These are phyloP conservation scores for Cyphomyrmex costatus DNA, from an alignment of 1,140 invertebrate genomes.

Conservation along the genomic window DNA sequence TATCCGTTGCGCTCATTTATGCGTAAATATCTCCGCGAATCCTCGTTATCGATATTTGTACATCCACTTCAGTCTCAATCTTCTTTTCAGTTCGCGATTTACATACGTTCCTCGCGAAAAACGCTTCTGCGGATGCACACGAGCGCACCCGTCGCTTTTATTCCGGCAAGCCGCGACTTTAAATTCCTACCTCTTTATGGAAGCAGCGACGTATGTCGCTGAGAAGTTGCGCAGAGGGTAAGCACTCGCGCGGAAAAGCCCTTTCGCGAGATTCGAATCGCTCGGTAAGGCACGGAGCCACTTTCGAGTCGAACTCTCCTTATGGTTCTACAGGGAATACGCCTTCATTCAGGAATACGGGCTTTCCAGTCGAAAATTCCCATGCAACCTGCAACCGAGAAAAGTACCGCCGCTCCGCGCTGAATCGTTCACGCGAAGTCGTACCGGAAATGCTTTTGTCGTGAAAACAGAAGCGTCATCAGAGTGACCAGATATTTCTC, in stretches of 20 bases:
- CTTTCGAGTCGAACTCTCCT: conserved; percentile 53
- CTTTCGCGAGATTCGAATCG: conserved; percentile 60
- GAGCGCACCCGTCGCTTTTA: conserved; percentile 23
- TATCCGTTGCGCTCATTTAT: neutral
- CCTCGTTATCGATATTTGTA: conserved; percentile 40
- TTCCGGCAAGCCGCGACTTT: conserved; percentile 39
- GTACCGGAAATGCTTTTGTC: conserved; percentile 21
- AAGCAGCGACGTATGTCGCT: conserved; percentile 55
- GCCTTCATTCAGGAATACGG: conserved; percentile 54
- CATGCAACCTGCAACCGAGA: conserved; percentile 12
- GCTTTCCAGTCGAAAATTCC: conserved; percentile 45
- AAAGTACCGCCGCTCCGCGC: conserved; percentile 28
- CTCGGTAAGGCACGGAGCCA: conserved; percentile 39
- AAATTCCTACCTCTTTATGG: conserved; percentile 58
- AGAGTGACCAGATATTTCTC: conserved; percentile 14
- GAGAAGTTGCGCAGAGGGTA: conserved; percentile 34
- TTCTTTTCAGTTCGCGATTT: conserved; percentile 30
- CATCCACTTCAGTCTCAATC: neutral
- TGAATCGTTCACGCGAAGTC: conserved; percentile 45
- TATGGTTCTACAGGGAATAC: conserved; percentile 55
- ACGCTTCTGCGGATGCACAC: neutral
- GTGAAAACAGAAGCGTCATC: conserved; percentile 46
- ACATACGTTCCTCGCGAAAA: conserved; percentile 10
- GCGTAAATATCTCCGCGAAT: neutral
- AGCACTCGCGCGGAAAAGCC: conserved; percentile 57